Conservation (phyloP, 2,888 invertebrate genomes). For the Amblyteles armatorius region DNA sequence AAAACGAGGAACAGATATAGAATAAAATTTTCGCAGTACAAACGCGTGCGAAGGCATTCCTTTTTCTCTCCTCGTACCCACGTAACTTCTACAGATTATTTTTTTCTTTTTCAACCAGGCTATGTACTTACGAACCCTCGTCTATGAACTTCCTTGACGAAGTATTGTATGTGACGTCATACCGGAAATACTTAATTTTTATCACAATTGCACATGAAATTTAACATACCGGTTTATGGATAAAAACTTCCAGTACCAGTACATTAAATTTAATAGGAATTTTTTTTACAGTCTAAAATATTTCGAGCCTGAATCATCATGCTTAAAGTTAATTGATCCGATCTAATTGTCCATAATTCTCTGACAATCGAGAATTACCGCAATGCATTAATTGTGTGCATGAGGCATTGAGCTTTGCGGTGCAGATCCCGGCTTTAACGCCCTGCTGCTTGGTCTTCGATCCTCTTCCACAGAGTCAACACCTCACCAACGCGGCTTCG, state of each 20-base stretch:
- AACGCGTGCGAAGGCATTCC: neutral
- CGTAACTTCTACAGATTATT: neutral
- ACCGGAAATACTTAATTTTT: no score
- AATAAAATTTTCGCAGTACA: slow-evolving; percentile 13
- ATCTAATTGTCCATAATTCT: no score
- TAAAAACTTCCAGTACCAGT: no score
- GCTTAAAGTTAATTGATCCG: no score
- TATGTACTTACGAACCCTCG: neutral
- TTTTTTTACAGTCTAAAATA: neutral
- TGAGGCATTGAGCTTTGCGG: neutral
- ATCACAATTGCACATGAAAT: no score
- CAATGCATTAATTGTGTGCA: neutral
- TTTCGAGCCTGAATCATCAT: no score
- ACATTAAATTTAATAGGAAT: no score
- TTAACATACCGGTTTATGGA: no score
- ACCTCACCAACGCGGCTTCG: neutral
- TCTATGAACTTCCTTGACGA: neutral
- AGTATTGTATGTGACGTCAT: no score
- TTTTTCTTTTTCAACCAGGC: neutral
- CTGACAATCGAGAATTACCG: no score
- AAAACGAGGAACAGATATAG: slow-evolving; percentile 25
- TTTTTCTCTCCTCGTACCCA: neutral
- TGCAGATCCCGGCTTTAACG: neutral
- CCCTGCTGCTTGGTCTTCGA: neutral
- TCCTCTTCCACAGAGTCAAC: neutral